Base-by-base conservation (phyloP, 2,888 invertebrate genomes). In the Lasioglossum villosulum region DNA sequence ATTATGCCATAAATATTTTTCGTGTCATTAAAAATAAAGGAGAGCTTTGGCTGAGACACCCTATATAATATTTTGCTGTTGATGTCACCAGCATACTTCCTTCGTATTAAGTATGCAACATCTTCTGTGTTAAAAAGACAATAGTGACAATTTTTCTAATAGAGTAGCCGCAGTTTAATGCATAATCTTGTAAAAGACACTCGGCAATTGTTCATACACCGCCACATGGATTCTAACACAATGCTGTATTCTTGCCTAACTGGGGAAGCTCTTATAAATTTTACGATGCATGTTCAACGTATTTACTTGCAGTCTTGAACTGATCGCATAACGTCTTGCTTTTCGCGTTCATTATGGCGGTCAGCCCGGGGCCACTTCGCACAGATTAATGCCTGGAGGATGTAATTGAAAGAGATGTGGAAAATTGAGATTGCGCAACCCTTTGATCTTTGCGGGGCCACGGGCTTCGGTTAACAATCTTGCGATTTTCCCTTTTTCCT, bases 361-460 rank as follows among this genome's bases (percentile, higher is more conserved):
- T 52, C 37, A 19, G 48, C 23, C 30, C 48, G 23, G 59, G 74
- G 19, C 23, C 74, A 78, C 83, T 78, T 73, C 10, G 34, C 71
- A 42, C 45, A 81, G 76, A 87, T 87, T 86, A 86, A 84, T 86
- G 84, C 81, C 81, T 23, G 52, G 48, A 34, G 63, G 70, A 70
- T 86, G 80, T 88, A 89, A 89, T 89, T 86, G 81, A 81, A 84
- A 70, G 68, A 82, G 84, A 89, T 80, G 77, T 81, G 37, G 78
- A 83, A 89, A 88, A 89, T 89, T 86, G 80, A 74, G 81, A 82
- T 78, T 78, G 82, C 82, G 70, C 73, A 23, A 23, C 8, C 81
- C 82, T 88, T 86, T 81, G 83, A 81, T 77, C 66, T 45, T 48
- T 66, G 34, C 63, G 63, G 23, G 27, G 66, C 48, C n/a, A 48